Evolutionary conservation across 1,140 invertebrate species (phyloP).

Genomic region (Sycobia sp.): DNA sequence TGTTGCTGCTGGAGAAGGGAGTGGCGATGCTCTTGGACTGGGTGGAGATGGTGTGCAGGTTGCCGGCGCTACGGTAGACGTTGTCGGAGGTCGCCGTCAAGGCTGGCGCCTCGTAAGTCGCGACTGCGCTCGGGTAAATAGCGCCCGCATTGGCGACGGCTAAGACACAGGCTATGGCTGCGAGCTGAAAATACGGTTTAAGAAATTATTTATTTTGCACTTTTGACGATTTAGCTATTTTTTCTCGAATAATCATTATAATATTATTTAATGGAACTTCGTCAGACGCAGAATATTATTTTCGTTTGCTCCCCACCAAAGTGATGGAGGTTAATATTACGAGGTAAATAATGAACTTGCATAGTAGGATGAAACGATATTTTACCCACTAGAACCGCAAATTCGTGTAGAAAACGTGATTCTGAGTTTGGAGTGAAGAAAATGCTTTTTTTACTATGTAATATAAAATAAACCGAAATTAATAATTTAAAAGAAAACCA

Average conservation of each 20-base stretch:
- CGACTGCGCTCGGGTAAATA: slow-evolving; percentile 34
- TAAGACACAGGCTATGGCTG: slow-evolving; percentile 56
- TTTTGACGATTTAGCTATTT: not conserved
- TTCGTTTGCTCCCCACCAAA: too few species aligned
- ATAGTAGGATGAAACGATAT: too few species aligned
- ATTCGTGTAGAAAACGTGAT: too few species aligned
- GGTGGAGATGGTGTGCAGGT: slow-evolving; percentile 68
- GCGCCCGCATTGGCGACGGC: slow-evolving; percentile 55
- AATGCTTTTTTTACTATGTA: not conserved
- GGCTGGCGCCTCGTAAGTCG: slow-evolving; percentile 64
- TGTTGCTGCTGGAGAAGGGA: slow-evolving; percentile 71
- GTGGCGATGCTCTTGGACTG: slow-evolving; percentile 71
- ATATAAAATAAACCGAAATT: not conserved
- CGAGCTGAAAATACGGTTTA: slow-evolving; percentile 47
- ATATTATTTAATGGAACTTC: not conserved
- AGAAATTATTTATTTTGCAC: not conserved
- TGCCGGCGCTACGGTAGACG: slow-evolving; percentile 67
- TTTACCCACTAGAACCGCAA: too few species aligned
- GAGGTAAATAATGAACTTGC: not conserved
- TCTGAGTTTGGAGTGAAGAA: not conserved
- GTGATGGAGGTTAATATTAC: too few species aligned
- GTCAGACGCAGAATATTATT: too few species aligned
- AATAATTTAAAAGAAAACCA: not conserved
- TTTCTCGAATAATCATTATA: not conserved
- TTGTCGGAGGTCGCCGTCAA: slow-evolving; percentile 68